Evolutionary conservation across 2,888 invertebrate genomes (phyloP).

Genomic region (Pasiphila rectangulata): DNA sequence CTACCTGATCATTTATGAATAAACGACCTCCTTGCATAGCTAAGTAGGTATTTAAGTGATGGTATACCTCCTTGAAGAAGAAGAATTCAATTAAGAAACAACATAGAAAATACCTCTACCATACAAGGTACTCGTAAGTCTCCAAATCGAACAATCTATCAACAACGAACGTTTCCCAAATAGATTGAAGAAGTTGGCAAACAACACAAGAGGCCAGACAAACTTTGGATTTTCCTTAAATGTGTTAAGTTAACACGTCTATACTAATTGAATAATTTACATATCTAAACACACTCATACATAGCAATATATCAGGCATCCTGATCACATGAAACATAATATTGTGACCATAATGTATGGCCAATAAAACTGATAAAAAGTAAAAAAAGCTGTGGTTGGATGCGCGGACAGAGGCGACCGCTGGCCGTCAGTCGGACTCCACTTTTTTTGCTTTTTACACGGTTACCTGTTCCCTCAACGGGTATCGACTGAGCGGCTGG

Average conservation of each 20-base stretch:
- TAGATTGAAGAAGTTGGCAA: no score
- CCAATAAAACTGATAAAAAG: constrained; percentile 37
- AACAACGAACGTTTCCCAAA: no score
- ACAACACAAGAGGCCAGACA: not conserved
- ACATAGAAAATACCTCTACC: no score
- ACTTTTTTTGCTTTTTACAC: constrained; percentile 65
- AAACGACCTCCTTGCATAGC: no score
- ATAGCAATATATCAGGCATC: constrained; percentile 19
- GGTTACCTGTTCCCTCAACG: constrained; percentile 75
- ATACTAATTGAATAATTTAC: constrained; percentile 11
- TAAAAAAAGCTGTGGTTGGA: constrained; percentile 21
- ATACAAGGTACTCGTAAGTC: no score
- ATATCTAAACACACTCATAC: not conserved
- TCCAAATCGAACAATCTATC: no score
- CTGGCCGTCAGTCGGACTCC: constrained; percentile 55
- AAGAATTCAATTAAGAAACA: no score
- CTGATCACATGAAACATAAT: constrained; percentile 28
- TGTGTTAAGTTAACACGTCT: constrained; percentile 10
- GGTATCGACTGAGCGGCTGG: constrained; percentile 62
- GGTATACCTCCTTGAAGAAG: no score
- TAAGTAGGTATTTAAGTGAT: no score
- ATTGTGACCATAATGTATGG: constrained; percentile 29
- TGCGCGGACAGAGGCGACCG: constrained; percentile 48
- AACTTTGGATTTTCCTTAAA: constrained; percentile 5
- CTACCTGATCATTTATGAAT: no score